Conservation (phyloP, 2,797 vertebrate genomes). For the Lateolabrax maculatus region DNA sequence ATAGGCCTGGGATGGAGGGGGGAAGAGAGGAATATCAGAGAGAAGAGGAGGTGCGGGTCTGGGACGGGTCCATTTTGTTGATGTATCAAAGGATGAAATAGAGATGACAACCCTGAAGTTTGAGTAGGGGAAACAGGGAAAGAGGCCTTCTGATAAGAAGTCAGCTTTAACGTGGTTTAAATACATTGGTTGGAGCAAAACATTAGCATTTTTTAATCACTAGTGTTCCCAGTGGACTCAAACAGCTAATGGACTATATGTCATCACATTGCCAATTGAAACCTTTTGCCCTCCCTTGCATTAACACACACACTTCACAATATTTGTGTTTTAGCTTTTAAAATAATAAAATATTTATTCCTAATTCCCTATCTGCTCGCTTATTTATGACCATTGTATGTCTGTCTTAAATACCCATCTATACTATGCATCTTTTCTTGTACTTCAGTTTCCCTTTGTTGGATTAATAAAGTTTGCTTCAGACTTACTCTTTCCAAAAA, state of each 20-base stretch:
- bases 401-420: neutral
- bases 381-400: neutral
- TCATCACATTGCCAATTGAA: neutral
- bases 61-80: slow-evolving; percentile 8
- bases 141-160: neutral
- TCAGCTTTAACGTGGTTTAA: neutral
- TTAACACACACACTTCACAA: neutral
- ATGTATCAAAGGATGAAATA: neutral
- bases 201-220: too few species aligned
- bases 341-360: neutral
- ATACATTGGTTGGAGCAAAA: neutral
- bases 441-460: neutral
- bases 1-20: slow-evolving; percentile 27
- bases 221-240: neutral
- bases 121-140: neutral
- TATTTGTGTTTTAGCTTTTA: neutral
- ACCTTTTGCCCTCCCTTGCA: neutral
- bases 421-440: neutral
- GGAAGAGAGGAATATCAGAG: slow-evolving; percentile 13
- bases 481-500: neutral
- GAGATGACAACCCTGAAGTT: neutral
- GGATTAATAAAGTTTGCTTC: neutral
- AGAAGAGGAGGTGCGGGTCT: slow-evolving; percentile 1
- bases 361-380: neutral
- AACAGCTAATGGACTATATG: neutral